A percentile compares a stretch with the other conserved stretches of the same genome.
These are phyloP conservation scores for Pheosia gnoma DNA, from an alignment of 2,888 invertebrate genomes.

Conservation along the genomic window DNA sequence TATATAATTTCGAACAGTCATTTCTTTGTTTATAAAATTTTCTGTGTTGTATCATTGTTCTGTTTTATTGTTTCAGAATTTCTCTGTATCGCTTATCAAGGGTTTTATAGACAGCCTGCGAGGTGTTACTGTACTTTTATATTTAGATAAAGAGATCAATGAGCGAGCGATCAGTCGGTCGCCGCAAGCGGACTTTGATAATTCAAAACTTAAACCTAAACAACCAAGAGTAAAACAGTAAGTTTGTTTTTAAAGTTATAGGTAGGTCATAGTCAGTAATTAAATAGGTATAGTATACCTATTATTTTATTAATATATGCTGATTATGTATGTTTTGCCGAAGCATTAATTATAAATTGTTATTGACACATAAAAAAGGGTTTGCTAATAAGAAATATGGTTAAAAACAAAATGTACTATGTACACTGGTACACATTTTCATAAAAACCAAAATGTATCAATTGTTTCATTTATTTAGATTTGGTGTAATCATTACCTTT, in stretches of 20 bases:
- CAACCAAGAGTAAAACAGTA: slow-evolving; percentile 81
- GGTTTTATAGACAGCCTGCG: slow-evolving; percentile 92
- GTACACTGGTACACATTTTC: too few species aligned
- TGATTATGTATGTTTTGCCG: too few species aligned
- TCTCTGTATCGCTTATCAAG: slow-evolving; percentile 86
- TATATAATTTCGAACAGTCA: slow-evolving; percentile 11
- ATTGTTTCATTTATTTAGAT: too few species aligned
- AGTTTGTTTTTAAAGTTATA: slow-evolving; percentile 38
- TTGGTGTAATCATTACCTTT: too few species aligned
- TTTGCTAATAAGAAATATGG: too few species aligned
- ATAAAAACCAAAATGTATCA: too few species aligned
- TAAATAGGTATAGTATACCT: background rate
- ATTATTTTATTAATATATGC: background rate
- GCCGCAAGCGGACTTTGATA: slow-evolving; percentile 76
- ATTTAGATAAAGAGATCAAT: slow-evolving; percentile 91
- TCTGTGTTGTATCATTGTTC: slow-evolving; percentile 32
- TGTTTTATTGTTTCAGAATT: slow-evolving; percentile 81
- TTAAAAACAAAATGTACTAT: too few species aligned
- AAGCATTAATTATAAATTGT: too few species aligned
- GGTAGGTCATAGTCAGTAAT: background rate
- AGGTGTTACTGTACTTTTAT: slow-evolving; percentile 90
- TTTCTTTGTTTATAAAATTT: slow-evolving; percentile 3
- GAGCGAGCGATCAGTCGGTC: slow-evolving; percentile 84
- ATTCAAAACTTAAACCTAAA: slow-evolving; percentile 70
- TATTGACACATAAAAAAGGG: too few species aligned